These are phyloP conservation scores for Uria lomvia DNA, from an alignment of 2,113 vertebrate genomes.

Conservation along the genomic window DNA sequence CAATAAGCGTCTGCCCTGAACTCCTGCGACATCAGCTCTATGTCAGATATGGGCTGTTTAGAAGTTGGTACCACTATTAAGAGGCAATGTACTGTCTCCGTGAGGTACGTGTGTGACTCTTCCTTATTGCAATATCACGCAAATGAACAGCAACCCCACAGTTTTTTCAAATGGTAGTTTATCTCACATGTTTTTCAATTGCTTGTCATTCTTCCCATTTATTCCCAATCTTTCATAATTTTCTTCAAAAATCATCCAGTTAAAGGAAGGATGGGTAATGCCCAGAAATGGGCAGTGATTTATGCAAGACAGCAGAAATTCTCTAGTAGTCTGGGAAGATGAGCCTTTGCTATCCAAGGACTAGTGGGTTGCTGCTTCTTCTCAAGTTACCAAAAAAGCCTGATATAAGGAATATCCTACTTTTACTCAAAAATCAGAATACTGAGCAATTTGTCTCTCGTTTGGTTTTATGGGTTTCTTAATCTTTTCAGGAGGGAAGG, in stretches of 20 bases:
- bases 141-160: not conserved
- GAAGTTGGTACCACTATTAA: not conserved
- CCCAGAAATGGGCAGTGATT: not conserved
- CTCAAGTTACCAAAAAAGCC: not conserved
- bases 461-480: not conserved
- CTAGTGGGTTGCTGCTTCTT: not conserved
- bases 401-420: not conserved
- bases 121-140: not conserved
- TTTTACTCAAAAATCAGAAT: not conserved
- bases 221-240: not conserved
- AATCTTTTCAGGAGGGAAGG: not conserved
- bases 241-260: not conserved
- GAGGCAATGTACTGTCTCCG: not conserved
- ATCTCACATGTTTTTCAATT: not conserved
- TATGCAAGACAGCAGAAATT: not conserved
- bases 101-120: not conserved
- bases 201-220: not conserved
- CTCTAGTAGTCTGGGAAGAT: not conserved
- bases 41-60: not conserved
- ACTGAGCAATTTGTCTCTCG: not conserved
- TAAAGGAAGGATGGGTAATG: not conserved
- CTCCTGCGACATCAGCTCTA: accelerated
- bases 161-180: not conserved
- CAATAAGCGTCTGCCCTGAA: not conserved
- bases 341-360: not conserved